Evolutionary conservation across 2,113 vertebrate species (phyloP), one percentile per base, ranked within the genome.

Genomic region (Pelecanus crispus): DNA sequence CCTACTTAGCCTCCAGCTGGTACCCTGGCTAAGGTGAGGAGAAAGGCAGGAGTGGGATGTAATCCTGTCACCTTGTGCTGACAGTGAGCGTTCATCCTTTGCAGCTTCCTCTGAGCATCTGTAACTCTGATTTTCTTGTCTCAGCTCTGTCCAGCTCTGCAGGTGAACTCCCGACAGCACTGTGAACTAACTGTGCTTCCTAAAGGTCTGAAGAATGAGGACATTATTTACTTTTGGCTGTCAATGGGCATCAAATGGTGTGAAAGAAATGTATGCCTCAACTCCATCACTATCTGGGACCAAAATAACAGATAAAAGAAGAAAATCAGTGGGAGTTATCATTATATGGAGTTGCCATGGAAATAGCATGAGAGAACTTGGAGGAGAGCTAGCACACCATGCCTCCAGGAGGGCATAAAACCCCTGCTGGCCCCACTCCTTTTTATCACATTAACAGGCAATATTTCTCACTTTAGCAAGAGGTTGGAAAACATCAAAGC

Each of bases 301-400:
- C 97, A 97, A 96, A 98, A 98, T 97, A 98, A 97, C 97, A 98
- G 95, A 95, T 96, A 95, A 97, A 97, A 94, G 96, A 86, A 85
- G 88, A 93, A 94, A 92, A 94, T 81, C 92, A 94, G 92, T 96
- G 88, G 88, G 90, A 96, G 94, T 86, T 96, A 85, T 88, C 94
- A 94, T 95, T 92, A 80, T 93, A 91, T 81, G 83, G 95, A 88
- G 93, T 97, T 97, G 92, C 94, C 86, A 96, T 95, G 82, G 92
- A 94, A 92, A 95, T 94, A 92, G 42, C 67, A 97, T 95, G 90
- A 95, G 81, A 96, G 90, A 93, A 91, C 71, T 91, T 91, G 66
- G 77, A 94, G 86, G 45, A 95, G 75, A 96, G 74, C 88, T 94
- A 84, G 94, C 68, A 88, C 75, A 94, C 62, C 15, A 16, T 63